These are phyloP conservation scores for Trypoxylus dichotomus DNA, from an alignment of 1,140 invertebrate genomes.

Conservation along the genomic window DNA sequence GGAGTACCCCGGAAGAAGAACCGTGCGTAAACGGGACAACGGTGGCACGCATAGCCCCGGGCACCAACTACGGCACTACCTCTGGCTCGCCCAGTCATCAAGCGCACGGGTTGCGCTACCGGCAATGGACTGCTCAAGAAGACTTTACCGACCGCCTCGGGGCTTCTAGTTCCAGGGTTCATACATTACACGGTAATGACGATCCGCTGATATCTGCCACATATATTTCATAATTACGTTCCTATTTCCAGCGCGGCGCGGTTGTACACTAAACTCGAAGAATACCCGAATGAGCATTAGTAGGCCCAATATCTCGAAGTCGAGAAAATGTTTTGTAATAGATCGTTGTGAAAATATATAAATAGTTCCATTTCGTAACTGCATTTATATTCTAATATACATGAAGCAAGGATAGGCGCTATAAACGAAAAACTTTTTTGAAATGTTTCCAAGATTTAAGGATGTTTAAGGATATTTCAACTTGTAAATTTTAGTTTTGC, in stretches of 20 bases:
- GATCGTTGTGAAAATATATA: too few relatives aligned
- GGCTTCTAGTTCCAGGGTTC: constrained; percentile 4
- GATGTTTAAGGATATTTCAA: too few relatives aligned
- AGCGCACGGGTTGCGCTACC: constrained; percentile 27
- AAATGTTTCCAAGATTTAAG: too few relatives aligned
- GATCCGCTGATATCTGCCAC: constrained; percentile 26
- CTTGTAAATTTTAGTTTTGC: too few relatives aligned
- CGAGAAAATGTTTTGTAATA: too few relatives aligned
- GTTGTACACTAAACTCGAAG: not conserved
- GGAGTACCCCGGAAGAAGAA: constrained; percentile 20
- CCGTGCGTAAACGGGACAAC: constrained; percentile 13
- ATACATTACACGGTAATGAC: constrained; percentile 26
- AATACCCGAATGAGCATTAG: not conserved
- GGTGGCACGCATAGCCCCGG: constrained; percentile 21
- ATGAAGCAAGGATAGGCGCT: too few relatives aligned
- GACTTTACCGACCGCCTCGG: constrained; percentile 2
- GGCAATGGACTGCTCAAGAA: constrained; percentile 6
- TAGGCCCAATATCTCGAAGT: too few relatives aligned
- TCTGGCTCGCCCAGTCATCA: constrained; percentile 29
- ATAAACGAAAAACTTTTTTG: too few relatives aligned
- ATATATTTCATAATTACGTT: constrained; percentile 23
- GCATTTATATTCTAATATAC: too few relatives aligned
- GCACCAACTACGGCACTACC: constrained; percentile 25
- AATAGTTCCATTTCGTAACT: too few relatives aligned
- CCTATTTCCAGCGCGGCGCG: not conserved